A percentile compares a stretch with the other conserved stretches of the same genome.
Conservation (phyloP, 2,888 invertebrate genomes). For the Gymnocheta viridis region DNA sequence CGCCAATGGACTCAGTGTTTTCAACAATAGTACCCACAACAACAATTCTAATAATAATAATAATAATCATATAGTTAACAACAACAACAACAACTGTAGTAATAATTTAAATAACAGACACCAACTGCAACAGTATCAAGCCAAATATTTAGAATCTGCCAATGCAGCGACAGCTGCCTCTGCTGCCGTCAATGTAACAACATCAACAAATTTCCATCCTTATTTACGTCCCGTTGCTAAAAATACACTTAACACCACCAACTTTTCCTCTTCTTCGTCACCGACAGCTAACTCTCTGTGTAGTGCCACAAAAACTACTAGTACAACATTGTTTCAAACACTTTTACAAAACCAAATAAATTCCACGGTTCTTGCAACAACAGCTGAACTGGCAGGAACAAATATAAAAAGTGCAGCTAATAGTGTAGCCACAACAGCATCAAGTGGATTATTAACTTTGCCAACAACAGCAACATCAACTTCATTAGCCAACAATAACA, state of each 20-base stretch:
- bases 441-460: slow-evolving; percentile 72
- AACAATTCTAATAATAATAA: slow-evolving; percentile 38
- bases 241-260: slow-evolving; percentile 22
- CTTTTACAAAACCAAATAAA: slow-evolving; percentile 79
- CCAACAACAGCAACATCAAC: slow-evolving; percentile 65
- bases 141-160: slow-evolving; percentile 70
- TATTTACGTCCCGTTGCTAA: slow-evolving; percentile 74
- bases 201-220: slow-evolving; percentile 78
- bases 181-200: slow-evolving; percentile 74
- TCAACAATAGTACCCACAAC: slow-evolving; percentile 57
- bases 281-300: slow-evolving; percentile 57
- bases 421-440: slow-evolving; percentile 67
- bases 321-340: slow-evolving; percentile 78
- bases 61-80: slow-evolving; percentile 71
- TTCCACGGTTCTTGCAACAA: slow-evolving; percentile 75
- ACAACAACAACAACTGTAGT: slow-evolving; percentile 71
- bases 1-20: slow-evolving; percentile 67
- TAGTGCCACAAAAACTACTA: slow-evolving; percentile 71
- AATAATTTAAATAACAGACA: slow-evolving; percentile 76
- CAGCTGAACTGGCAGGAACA: slow-evolving; percentile 49
- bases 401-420: slow-evolving; percentile 65
- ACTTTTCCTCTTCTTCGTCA: slow-evolving; percentile 66
- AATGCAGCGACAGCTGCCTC: slow-evolving; percentile 71
- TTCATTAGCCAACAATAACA: slow-evolving; percentile 66
- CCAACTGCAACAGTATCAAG: slow-evolving; percentile 66